These are phyloP conservation scores for Aleiodes leptofemur DNA, from an alignment of 2,888 invertebrate genomes.

Conservation along the genomic window DNA sequence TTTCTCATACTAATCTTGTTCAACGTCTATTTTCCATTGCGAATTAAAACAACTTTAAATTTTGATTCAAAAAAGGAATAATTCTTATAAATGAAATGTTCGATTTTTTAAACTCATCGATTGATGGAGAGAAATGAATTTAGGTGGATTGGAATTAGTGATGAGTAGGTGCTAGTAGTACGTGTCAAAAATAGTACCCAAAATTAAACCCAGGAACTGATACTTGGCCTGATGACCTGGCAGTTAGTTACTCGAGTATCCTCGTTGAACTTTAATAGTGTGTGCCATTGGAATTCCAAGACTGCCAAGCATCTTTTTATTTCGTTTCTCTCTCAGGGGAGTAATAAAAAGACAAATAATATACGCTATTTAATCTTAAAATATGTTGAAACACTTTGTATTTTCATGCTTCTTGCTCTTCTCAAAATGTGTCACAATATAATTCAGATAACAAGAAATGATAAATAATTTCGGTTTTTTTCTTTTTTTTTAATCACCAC, in stretches of 20 bases:
- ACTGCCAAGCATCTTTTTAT: constrained; percentile 13
- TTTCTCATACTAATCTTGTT: no score
- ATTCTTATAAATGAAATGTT: no score
- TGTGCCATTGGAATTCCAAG: constrained; percentile 30
- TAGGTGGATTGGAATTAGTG: no score
- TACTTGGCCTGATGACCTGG: constrained; percentile 37
- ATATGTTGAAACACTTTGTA: constrained; percentile 20
- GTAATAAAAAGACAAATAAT: constrained; percentile 22
- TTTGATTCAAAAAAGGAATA: no score
- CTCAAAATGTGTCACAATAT: no score
- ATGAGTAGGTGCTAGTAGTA: not conserved
- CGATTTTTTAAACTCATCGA: not conserved
- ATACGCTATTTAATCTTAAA: constrained; percentile 3
- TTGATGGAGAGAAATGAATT: not conserved
- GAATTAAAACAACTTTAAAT: no score
- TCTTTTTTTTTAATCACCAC: not conserved
- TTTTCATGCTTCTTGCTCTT: not conserved
- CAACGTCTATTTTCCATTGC: no score
- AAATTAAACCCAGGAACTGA: constrained; percentile 28
- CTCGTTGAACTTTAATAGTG: constrained; percentile 7
- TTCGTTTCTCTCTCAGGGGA: not conserved
- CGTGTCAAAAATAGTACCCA: constrained; percentile 3
- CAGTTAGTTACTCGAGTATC: constrained; percentile 11
- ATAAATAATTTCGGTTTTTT: no score
- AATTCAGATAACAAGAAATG: no score